Percentiles rank a stretch among this genome's conserved stretches.
phyloP scores from a whole-genome alignment of 1,140 invertebrate species.

The Ceratosolen fusciceps region DNA sequence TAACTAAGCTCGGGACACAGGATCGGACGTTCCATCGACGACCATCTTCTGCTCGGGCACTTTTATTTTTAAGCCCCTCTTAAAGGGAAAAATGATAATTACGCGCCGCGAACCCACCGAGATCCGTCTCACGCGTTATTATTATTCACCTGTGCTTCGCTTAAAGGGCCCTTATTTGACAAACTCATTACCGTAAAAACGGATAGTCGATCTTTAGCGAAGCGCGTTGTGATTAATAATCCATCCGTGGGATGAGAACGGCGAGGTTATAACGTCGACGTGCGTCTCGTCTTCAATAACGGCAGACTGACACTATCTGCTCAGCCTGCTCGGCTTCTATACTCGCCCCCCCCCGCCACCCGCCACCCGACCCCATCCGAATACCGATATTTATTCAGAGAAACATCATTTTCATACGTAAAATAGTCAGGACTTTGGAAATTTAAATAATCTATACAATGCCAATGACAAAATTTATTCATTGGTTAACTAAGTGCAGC shows the following conservation, averaged over 20 bases:
- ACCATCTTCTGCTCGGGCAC: neutral
- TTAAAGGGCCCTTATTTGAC: neutral
- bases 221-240: neutral
- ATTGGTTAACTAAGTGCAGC: too few species aligned
- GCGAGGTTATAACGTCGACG: neutral
- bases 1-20: neutral
- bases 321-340: too few species aligned
- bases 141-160: neutral
- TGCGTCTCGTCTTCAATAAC: neutral
- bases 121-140: neutral
- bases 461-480: too few species aligned
- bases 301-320: too few species aligned
- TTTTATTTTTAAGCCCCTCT: neutral
- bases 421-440: too few species aligned
- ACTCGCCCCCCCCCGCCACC: too few species aligned
- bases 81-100: conserved; percentile 1
- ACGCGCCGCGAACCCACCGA: neutral
- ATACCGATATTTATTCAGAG: too few species aligned
- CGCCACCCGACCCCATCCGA: too few species aligned
- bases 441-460: too few species aligned
- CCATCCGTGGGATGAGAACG: neutral
- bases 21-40: neutral
- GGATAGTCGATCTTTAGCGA: neutral
- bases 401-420: too few species aligned
- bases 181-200: neutral